Base-by-base conservation (phyloP, 2,113 vertebrate genomes). In the Mustelus asterias region DNA sequence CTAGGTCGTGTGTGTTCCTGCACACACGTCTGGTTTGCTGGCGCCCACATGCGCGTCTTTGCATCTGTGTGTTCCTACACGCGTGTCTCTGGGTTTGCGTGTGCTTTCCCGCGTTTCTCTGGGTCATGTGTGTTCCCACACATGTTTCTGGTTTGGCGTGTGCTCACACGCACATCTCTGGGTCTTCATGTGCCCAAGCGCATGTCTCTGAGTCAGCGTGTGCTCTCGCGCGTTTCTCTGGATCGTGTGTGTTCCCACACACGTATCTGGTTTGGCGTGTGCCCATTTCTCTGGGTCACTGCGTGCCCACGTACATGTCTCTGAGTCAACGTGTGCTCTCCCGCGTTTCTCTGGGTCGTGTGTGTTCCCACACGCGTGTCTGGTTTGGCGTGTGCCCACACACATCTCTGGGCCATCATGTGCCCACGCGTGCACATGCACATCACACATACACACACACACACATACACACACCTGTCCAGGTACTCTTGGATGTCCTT, bases 401-500 rank as follows among this genome's bases (percentile, higher is more conserved):
- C 54, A 48, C 26, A 22, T 90, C 54, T 90, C 88, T 90, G 54
- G 88, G 88, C 14, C 11, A 11, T 37, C 85, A 26, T 54, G 83
- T 88, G 85, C 44, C 41, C 48, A 54, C 48, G 5, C 48, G 4
- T 54, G 48, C 48, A 54, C 48, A 54, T 54, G 48, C 48, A 54
- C 48, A 54, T 54, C 44, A 29, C 44, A 6, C 48, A 26, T 48
- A 18, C 18, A 83, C 37, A 83, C 80, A 44, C 18, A 20, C 80
- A 6, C 48, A 26, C 86, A 18, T 6, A 83, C 80, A 83, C 37
- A 44, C 18, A 20, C 80, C 80, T 83, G 80, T 13, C 37, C 63
- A 65, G 37, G 90, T 93, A 33, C 63, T 37, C 60, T 6, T 93
- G 90, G n/a, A 63, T 94, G n/a, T 70, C 88, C 88, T 90, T 90